phyloP scores from a whole-genome alignment of 2,113 vertebrate genomes.

The Osmerus eperlanus region DNA sequence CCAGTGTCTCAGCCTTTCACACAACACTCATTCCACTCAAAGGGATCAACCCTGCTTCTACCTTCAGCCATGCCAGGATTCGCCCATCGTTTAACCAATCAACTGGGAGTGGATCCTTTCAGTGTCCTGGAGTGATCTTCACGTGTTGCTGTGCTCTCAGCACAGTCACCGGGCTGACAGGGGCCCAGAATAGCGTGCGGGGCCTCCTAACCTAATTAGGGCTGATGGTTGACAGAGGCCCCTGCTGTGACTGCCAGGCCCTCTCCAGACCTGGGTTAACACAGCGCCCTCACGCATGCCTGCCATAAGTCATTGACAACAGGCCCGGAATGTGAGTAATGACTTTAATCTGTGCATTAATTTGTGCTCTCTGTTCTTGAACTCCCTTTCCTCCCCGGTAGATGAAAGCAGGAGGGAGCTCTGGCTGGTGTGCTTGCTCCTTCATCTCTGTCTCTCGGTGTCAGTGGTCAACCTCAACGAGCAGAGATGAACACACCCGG shows the following conservation, averaged over 20 bases:
- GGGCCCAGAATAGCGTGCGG: constrained; percentile 36
- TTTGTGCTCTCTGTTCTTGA: constrained; percentile 58
- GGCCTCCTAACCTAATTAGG: constrained; percentile 41
- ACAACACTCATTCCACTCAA: too few relatives aligned
- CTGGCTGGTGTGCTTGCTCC: constrained; percentile 61
- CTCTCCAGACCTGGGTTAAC: constrained; percentile 54
- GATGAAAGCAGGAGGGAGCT: constrained; percentile 62
- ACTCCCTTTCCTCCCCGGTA: constrained; percentile 52
- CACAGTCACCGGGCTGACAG: neutral
- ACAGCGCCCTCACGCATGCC: constrained; percentile 53
- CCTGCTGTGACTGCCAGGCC: constrained; percentile 45
- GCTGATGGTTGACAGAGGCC: constrained; percentile 58
- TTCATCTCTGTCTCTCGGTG: constrained; percentile 62
- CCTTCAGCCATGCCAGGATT: too few relatives aligned
- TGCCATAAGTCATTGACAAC: constrained; percentile 64
- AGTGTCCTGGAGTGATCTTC: too few relatives aligned
- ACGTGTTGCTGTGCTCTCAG: neutral
- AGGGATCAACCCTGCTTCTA: too few relatives aligned
- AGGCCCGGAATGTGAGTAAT: constrained; percentile 61
- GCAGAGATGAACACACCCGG: constrained; percentile 61
- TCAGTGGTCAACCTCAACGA: constrained; percentile 65
- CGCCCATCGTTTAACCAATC: too few relatives aligned
- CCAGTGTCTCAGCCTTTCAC: too few relatives aligned
- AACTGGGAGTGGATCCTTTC: too few relatives aligned
- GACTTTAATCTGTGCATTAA: constrained; percentile 66